A percentile compares a stretch with the other conserved stretches of the same genome.
These are phyloP conservation scores for Acrocephalus kingi DNA, from an alignment of 2,113 vertebrate genomes.

Conservation along the genomic window DNA sequence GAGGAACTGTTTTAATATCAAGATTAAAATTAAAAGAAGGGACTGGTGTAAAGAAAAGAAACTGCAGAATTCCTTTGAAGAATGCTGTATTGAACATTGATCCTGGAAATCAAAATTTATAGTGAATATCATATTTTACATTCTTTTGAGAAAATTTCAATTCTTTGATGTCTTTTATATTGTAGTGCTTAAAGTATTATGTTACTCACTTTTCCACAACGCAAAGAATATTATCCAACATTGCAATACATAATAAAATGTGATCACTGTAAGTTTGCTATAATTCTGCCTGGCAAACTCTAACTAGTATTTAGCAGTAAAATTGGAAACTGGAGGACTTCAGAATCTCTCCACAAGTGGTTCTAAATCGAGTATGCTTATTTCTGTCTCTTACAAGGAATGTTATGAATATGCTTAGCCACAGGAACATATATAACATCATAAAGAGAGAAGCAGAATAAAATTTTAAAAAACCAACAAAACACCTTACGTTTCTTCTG, in stretches of 20 bases:
- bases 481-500: neutral
- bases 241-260: neutral
- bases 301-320: neutral
- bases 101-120: neutral
- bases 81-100: neutral
- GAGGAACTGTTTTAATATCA: neutral
- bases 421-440: neutral
- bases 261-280: neutral
- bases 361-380: neutral
- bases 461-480: neutral
- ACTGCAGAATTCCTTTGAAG: neutral
- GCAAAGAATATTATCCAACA: neutral
- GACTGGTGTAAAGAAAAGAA: neutral
- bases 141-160: neutral
- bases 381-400: neutral
- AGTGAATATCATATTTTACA: neutral
- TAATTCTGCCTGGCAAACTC: neutral
- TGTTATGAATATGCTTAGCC: conserved; percentile 25
- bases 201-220: neutral
- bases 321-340: neutral
- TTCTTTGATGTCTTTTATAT: neutral
- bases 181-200: neutral
- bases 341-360: neutral
- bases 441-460: neutral
- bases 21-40: neutral